Percentiles rank a stretch among this genome's conserved stretches.
Conservation (phyloP, 1,140 invertebrate species). For the Argopecten irradians region DNA sequence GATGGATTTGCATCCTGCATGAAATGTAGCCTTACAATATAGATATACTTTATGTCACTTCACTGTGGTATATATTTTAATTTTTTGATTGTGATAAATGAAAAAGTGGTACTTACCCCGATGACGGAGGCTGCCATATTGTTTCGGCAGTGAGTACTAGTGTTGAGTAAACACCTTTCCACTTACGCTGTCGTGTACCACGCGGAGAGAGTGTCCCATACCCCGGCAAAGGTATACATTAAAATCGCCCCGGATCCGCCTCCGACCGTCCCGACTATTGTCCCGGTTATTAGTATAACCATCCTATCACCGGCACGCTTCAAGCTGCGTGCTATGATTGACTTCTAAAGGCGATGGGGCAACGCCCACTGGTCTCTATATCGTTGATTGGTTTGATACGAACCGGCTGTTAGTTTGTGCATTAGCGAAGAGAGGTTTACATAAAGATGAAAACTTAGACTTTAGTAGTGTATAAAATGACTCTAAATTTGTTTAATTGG, state of each 20-base stretch:
- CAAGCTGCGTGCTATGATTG: slow-evolving; percentile 5
- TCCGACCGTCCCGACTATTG: neutral
- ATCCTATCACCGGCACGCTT: slow-evolving; percentile 20
- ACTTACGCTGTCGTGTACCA: slow-evolving; percentile 21
- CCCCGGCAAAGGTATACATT: neutral
- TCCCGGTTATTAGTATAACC: slow-evolving; percentile 12
- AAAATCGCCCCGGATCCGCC: neutral
- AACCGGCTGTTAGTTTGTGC: slow-evolving; percentile 7
- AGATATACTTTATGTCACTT: neutral
- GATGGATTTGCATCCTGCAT: neutral
- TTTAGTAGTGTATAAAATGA: slow-evolving; percentile 4
- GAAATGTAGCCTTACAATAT: no score
- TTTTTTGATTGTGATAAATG: neutral
- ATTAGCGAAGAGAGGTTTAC: neutral
- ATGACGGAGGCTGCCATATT: slow-evolving; percentile 3
- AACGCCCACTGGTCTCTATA: neutral
- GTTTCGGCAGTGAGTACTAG: neutral
- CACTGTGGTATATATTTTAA: neutral
- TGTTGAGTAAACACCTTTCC: neutral
- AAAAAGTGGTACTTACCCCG: neutral
- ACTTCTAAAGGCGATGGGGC: slow-evolving; percentile 12
- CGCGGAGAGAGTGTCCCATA: neutral
- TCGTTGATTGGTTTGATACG: neutral
- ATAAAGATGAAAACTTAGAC: slow-evolving; percentile 12
- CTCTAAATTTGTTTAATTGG: slow-evolving; percentile 6